Percentiles rank a stretch among this genome's conserved stretches.
phyloP scores from a whole-genome alignment of 2,113 vertebrate species.

The Theropithecus gelada region DNA sequence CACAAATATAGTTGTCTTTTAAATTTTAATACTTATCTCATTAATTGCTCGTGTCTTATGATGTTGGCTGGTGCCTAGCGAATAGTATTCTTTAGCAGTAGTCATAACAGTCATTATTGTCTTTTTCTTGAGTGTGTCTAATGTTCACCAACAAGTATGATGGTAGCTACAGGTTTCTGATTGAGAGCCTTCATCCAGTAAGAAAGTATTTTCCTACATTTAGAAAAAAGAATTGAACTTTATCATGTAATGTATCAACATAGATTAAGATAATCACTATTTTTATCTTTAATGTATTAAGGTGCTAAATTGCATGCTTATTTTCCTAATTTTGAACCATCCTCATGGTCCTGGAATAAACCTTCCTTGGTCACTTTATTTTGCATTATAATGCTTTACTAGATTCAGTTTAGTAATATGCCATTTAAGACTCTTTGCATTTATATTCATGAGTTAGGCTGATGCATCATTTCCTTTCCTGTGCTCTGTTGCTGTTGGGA shows the following conservation, averaged over 20 bases:
- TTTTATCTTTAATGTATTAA: conserved; percentile 9
- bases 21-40: not conserved
- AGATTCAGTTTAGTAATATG: not conserved
- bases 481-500: not conserved
- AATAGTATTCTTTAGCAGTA: not conserved
- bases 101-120: not conserved
- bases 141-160: not conserved
- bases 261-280: not conserved
- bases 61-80: not conserved
- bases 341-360: not conserved
- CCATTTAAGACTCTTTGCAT: not conserved
- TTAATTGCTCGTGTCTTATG: not conserved
- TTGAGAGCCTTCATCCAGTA: not conserved
- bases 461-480: not conserved
- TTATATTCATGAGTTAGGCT: not conserved
- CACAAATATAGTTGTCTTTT: not conserved
- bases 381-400: not conserved
- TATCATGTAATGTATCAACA: not conserved
- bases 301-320: not conserved
- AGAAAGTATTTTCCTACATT: not conserved
- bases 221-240: not conserved
- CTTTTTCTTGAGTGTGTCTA: not conserved
- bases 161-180: not conserved
- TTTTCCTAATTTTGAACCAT: conserved; percentile 19
- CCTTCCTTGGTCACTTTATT: not conserved